A percentile compares a stretch with the other conserved stretches of the same genome.
Conservation (phyloP, 2,113 vertebrate genomes). For the Verasper variegatus region DNA sequence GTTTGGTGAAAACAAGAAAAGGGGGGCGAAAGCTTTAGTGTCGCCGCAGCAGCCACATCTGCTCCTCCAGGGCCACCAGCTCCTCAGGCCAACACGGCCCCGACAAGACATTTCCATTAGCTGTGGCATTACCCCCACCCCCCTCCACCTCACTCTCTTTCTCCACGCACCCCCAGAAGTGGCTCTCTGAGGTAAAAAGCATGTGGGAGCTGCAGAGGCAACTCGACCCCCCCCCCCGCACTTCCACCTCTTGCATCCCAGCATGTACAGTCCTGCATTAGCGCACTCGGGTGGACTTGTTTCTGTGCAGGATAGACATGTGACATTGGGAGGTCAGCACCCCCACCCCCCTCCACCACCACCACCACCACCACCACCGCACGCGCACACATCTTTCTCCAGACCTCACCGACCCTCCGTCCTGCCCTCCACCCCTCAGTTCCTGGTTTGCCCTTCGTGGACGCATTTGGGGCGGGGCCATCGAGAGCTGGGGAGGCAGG, state of each 20-base stretch:
- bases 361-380: background rate
- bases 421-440: constrained; percentile 12
- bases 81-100: constrained; percentile 37
- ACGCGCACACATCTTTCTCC: constrained; percentile 3
- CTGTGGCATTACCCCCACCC: constrained; percentile 47
- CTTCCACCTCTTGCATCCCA: constrained; percentile 59
- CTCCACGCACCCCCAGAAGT: constrained; percentile 45
- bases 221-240: background rate
- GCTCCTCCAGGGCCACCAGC: constrained; percentile 42
- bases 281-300: constrained; percentile 71
- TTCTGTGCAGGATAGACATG: constrained; percentile 62
- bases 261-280: constrained; percentile 72
- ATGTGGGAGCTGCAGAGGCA: constrained; percentile 39
- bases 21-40: constrained; percentile 36
- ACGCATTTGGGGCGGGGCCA: constrained; percentile 40
- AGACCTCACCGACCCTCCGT: constrained; percentile 15
- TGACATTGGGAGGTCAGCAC: constrained; percentile 65
- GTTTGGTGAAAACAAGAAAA: constrained; percentile 38
- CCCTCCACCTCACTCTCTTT: constrained; percentile 27
- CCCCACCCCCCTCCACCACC: background rate
- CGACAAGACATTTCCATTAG: constrained; percentile 84
- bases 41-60: constrained; percentile 15
- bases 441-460: constrained; percentile 49
- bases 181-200: constrained; percentile 58
- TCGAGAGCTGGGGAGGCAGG: constrained; percentile 69